Base-by-base conservation (phyloP, 2,113 vertebrate species). In the Atherinomorus stipes region DNA sequence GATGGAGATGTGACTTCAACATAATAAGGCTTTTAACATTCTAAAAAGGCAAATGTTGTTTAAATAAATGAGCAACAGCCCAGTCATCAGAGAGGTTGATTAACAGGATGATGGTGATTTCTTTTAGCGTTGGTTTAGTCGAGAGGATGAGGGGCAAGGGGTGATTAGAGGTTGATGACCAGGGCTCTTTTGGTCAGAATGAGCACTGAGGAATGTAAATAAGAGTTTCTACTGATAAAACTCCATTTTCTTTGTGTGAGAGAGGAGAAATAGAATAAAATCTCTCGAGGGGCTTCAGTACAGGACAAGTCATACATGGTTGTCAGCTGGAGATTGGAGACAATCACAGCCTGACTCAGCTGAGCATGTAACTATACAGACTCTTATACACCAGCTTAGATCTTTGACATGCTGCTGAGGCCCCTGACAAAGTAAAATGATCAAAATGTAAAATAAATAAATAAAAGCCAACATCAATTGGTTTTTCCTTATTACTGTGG, bases 1-100 rank as follows among this genome's bases (percentile, higher is more conserved):
- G 61, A 84, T 40, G 64, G 44, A 64, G 54, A 57, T 6, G 8
- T 28, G 62, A 86, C 69, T 75, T 88, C 68, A 74, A 65, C 51
- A 76, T 90, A 62, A 73, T 64, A 52, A 71, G 63, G 61, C 65
- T 74, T 76, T 71, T 67, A 64, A 85, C 82, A 80, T 73, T 81
- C 64, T 59, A 58, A 56, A 23, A 23, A 83, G 84, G 65, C 61
- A 57, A 74, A 76, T 50, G 73, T 49, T 58, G 37, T 64, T n/a
- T 21, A 31, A 70, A 71, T 75, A 62, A 66, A 67, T 83, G 57
- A 84, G 74, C 68, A 73, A 59, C 62, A 52, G 25, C 64, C 71
- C 49, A 70, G 49, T 73, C 78, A 76, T 89, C 81, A 83, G 42
- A 65, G 72, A 62, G 83, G 81, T 79, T 88, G 87, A 91, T 90